Conservation (phyloP, 2,797 vertebrate species). For the Schizopygopsis malacanthus region DNA sequence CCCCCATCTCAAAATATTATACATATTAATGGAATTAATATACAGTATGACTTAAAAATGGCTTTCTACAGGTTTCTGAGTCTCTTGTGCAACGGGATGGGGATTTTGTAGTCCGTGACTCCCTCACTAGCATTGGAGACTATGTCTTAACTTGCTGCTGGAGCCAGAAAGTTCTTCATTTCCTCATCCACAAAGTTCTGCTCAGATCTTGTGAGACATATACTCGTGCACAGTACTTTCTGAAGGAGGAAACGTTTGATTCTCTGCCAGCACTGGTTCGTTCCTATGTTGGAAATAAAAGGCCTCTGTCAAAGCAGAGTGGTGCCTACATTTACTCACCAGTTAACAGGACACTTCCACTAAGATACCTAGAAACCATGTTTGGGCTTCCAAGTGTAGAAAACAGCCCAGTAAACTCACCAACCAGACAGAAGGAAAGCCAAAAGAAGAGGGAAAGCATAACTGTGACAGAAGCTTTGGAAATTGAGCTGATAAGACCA, state of each 20-base stretch:
- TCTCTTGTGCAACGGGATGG: constrained; percentile 86
- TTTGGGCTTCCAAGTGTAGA: constrained; percentile 78
- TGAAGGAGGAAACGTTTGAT: constrained; percentile 89
- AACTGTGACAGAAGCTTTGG: constrained; percentile 81
- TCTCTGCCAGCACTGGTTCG: constrained; percentile 86
- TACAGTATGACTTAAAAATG: not conserved
- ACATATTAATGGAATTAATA: not conserved
- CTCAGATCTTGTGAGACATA: constrained; percentile 80
- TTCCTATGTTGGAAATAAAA: constrained; percentile 86
- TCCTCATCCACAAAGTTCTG: constrained; percentile 86
- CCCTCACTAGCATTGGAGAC: constrained; percentile 85
- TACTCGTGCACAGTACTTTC: constrained; percentile 83
- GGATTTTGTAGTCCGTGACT: constrained; percentile 92
- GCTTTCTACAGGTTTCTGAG: constrained; percentile 84
- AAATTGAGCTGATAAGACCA: constrained; percentile 77
- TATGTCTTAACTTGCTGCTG: constrained; percentile 90
- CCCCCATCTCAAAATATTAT: not conserved
- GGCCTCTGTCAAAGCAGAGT: constrained; percentile 83
- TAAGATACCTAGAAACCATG: constrained; percentile 86
- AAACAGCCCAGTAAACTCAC: constrained; percentile 71
- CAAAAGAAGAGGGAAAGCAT: constrained; percentile 78
- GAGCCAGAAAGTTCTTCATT: constrained; percentile 87
- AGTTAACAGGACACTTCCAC: constrained; percentile 89
- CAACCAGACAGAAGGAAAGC: constrained; percentile 71
- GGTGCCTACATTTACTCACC: constrained; percentile 86